Conservation (phyloP, 2,797 vertebrate genomes). For the Alcedo atthis region DNA sequence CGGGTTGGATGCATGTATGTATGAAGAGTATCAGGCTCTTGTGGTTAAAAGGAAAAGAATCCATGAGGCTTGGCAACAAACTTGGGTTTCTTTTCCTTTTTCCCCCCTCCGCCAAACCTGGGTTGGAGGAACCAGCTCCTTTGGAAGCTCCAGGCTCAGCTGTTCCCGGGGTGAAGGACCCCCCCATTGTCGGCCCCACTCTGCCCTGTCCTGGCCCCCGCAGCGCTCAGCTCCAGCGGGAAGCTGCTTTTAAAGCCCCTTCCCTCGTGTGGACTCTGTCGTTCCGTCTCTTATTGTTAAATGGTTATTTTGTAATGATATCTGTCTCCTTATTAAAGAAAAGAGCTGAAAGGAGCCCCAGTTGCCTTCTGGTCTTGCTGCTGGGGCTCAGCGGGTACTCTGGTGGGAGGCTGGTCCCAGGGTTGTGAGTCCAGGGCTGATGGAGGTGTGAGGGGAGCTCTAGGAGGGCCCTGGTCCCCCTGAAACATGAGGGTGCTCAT, state of each 20-base stretch:
- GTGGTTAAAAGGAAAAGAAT: not conserved
- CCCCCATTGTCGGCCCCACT: not conserved
- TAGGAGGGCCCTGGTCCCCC: fast-evolving
- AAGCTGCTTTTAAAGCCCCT: conserved; percentile 69
- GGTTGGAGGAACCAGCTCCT: not conserved
- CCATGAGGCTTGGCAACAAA: not conserved
- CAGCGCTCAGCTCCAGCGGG: conserved; percentile 20
- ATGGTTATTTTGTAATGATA: conserved; percentile 83
- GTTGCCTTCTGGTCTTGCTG: not conserved
- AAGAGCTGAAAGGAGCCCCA: conserved; percentile 72
- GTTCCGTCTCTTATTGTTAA: conserved; percentile 75
- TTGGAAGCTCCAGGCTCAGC: not conserved
- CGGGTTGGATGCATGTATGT: no score
- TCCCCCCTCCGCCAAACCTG: fast-evolving
- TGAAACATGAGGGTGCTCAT: fast-evolving
- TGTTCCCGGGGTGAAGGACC: fast-evolving
- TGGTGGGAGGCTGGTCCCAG: fast-evolving
- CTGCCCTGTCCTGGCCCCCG: not conserved
- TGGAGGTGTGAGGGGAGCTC: not conserved
- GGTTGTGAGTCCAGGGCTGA: not conserved
- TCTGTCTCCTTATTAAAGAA: conserved; percentile 85
- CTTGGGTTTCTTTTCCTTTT: not conserved
- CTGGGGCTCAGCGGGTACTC: fast-evolving
- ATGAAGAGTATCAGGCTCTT: not conserved
- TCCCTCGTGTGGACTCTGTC: conserved; percentile 70